These are phyloP conservation scores for Eidolon helvum DNA, from an alignment of 2,113 vertebrate genomes.

Conservation along the genomic window DNA sequence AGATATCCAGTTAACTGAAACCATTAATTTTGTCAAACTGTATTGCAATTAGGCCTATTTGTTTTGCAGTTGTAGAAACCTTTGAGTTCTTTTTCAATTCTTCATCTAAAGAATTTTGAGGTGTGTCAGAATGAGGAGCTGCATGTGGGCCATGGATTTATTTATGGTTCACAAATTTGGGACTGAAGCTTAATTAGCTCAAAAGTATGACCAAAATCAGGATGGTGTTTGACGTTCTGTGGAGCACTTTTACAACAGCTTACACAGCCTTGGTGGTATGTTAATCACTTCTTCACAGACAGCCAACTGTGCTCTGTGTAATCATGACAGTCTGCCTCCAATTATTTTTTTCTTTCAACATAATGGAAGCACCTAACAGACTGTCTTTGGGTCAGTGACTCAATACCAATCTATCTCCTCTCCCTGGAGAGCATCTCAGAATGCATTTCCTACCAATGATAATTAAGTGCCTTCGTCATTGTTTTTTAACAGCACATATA, in stretches of 20 bases:
- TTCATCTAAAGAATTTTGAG: neutral
- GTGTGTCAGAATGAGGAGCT: neutral
- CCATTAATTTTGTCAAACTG: neutral
- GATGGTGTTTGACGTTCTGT: neutral
- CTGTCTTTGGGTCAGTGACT: neutral
- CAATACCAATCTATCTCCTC: neutral
- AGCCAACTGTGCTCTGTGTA: neutral
- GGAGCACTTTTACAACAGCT: neutral
- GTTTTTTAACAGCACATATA: neutral
- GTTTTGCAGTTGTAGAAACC: neutral
- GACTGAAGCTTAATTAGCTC: neutral
- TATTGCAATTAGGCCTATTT: neutral
- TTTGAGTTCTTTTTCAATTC: neutral
- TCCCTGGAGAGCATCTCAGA: neutral
- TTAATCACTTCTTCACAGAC: neutral
- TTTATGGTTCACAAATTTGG: neutral
- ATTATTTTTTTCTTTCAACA: neutral
- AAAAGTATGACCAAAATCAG: neutral
- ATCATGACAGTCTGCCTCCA: neutral
- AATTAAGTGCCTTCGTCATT: neutral
- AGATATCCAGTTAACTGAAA: neutral
- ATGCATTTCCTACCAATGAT: neutral
- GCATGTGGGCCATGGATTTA: neutral
- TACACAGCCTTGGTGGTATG: neutral
- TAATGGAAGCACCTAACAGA: neutral